Base-by-base conservation (phyloP, 2,113 vertebrate species). In the Sphyrna mokarran region DNA sequence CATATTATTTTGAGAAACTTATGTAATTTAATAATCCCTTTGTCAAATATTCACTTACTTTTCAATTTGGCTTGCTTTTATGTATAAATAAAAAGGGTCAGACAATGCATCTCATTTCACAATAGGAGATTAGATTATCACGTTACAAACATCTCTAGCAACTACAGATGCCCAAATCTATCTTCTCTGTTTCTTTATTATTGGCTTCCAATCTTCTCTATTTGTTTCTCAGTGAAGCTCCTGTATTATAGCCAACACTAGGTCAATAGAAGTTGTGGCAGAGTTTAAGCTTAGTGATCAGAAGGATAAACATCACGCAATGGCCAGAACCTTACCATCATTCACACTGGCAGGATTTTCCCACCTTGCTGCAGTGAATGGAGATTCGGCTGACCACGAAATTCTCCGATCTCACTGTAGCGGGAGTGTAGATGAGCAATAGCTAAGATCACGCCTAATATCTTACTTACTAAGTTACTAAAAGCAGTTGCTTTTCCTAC, bases 21-120 rank as follows among this genome's bases (percentile, higher is more conserved):
- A 95, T 72, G 94, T 72, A 95, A 95, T 54, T 95, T 70, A 72
- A 95, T 95, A 93, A 54, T 72, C 69, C 10, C 13, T 95, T 94
- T 58, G 40, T 95, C 43, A 33, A 76, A 43, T 95, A 95, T 95
- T 72, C 68, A 94, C 68, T 94, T 68, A 68, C 93, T 94, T 70
- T 94, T 70, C 63, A 48, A 95, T 95, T 95, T 95, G 91, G 89
- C 69, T 68, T 66, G 40, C 70, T 69, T 95, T 95, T 68, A 43
- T 70, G 43, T 26, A 72, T 76, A 54, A 72, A 95, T 54, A 72
- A 54, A 95, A 54, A 95, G 68, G 94, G 94, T 72, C 66, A 95
- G 94, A 72, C 68, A 95, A 54, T 95, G 20, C 18, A 26, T 18
- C 11, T 33, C 94, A 72, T 69, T 72, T 76, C 69, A 48, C 94